These are phyloP conservation scores for Ptilorrhoa leucosticta DNA, from an alignment of 2,113 vertebrate genomes.

Conservation along the genomic window DNA sequence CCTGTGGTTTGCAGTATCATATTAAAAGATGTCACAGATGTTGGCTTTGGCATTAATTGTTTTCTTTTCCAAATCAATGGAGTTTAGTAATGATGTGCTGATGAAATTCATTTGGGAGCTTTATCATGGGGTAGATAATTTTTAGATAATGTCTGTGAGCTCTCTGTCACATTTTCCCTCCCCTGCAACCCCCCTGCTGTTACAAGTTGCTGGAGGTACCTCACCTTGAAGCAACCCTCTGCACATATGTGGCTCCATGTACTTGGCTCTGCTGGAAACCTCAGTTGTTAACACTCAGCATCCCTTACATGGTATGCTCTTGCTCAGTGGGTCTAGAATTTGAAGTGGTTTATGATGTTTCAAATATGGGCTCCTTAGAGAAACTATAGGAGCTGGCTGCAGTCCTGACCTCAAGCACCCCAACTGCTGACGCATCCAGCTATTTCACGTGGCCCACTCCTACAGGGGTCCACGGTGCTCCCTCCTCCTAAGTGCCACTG, in stretches of 20 bases:
- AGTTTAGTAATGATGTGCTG: conserved; percentile 11
- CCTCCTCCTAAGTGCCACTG: background rate
- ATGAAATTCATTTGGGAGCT: background rate
- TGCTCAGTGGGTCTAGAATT: background rate
- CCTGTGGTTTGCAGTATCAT: background rate
- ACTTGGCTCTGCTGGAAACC: background rate
- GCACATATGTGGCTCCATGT: accelerated
- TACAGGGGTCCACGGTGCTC: background rate
- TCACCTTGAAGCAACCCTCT: background rate
- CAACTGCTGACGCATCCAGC: background rate
- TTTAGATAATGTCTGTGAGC: background rate
- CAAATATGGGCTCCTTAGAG: background rate
- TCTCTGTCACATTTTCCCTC: background rate
- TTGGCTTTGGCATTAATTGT: conserved; percentile 39
- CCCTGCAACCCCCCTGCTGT: accelerated
- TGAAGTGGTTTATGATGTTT: background rate
- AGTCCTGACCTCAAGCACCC: background rate
- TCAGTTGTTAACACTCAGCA: accelerated
- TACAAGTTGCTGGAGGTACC: background rate
- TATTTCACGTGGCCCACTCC: accelerated
- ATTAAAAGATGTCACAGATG: conserved; percentile 43
- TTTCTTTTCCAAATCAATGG: conserved; percentile 42
- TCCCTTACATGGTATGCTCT: background rate
- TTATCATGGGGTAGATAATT: background rate
- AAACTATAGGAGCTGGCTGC: background rate